Evolutionary conservation across 2,888 invertebrate genomes (phyloP).

Genomic region (Cerastis rubricosa): DNA sequence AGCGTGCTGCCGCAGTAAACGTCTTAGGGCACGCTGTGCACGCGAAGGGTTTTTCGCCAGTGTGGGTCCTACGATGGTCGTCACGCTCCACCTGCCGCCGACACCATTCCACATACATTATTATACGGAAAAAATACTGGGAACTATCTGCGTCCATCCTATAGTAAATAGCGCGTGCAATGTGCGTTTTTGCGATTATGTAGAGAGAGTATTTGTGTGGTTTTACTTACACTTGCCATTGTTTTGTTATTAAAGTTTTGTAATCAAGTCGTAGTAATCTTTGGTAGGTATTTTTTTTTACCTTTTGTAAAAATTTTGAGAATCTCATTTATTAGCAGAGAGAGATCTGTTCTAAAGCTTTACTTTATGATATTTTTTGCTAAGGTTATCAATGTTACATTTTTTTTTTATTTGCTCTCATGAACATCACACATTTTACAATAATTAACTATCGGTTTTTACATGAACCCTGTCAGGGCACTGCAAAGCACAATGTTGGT

Average conservation of each 20-base stretch:
- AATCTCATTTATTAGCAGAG: not conserved
- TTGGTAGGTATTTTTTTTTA: not conserved
- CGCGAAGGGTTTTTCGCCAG: slow-evolving; percentile 89
- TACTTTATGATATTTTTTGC: not conserved
- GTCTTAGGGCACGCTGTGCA: slow-evolving; percentile 88
- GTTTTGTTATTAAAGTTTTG: slow-evolving; percentile 36
- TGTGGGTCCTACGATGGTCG: slow-evolving; percentile 89
- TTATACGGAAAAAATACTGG: slow-evolving; percentile 72
- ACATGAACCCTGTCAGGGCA: no score
- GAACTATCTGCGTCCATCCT: slow-evolving; percentile 70
- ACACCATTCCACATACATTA: slow-evolving; percentile 75
- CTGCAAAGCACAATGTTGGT: no score
- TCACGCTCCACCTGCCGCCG: slow-evolving; percentile 88
- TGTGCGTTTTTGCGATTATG: slow-evolving; percentile 63
- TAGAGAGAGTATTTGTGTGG: slow-evolving; percentile 23
- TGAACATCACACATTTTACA: no score
- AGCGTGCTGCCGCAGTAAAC: slow-evolving; percentile 88
- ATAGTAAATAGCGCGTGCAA: slow-evolving; percentile 68
- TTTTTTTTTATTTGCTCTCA: no score
- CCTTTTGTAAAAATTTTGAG: not conserved
- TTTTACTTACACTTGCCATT: slow-evolving; percentile 34
- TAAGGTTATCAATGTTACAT: not conserved
- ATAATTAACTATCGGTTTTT: no score
- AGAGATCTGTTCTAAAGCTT: not conserved
- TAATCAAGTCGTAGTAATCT: slow-evolving; percentile 11